Conservation (phyloP, 2,113 vertebrate genomes). For the Halcyon senegalensis region DNA sequence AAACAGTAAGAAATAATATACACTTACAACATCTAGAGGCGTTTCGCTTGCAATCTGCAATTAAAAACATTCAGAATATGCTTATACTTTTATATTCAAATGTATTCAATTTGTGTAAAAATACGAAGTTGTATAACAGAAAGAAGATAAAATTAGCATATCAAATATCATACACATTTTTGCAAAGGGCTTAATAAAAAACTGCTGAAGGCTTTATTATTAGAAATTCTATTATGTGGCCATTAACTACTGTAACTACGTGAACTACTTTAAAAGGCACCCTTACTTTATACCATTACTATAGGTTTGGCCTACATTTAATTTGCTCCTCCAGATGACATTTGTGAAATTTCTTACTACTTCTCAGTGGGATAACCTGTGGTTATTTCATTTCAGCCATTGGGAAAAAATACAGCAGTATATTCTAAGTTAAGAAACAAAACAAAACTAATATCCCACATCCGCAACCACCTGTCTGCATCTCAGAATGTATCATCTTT, state of each 20-base stretch:
- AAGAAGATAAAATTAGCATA: background rate
- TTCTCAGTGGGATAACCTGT: background rate
- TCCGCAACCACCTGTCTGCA: background rate
- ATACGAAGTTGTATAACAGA: background rate
- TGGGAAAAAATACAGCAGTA: background rate
- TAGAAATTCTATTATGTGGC: background rate
- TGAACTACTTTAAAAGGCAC: background rate
- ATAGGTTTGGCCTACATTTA: background rate
- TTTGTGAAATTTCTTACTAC: background rate
- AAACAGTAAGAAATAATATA: background rate
- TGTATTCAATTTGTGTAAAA: background rate
- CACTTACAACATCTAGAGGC: constrained; percentile 96
- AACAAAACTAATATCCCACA: background rate
- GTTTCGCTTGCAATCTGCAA: constrained; percentile 97
- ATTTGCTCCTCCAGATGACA: background rate
- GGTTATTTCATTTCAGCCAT: background rate
- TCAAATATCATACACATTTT: background rate
- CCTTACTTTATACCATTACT: background rate
- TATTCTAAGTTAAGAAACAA: background rate
- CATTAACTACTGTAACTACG: background rate
- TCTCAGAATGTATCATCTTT: background rate
- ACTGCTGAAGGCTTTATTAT: background rate
- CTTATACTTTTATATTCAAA: constrained; percentile 29
- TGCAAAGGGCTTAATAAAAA: background rate
- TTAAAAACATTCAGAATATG: constrained; percentile 38